These are phyloP conservation scores for Phrynosoma platyrhinos DNA, from an alignment of 2,113 vertebrate genomes.

Conservation along the genomic window DNA sequence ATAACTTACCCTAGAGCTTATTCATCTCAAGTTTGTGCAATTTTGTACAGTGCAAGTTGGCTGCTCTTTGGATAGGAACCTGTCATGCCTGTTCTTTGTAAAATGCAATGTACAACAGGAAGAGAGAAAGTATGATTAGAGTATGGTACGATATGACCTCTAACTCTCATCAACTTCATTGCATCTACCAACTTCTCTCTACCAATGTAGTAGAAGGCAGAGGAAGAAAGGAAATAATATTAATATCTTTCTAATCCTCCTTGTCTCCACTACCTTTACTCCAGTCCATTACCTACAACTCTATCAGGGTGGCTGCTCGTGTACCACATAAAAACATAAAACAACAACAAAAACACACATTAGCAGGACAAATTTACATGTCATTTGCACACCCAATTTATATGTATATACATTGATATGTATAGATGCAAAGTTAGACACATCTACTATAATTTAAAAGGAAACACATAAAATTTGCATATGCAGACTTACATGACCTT, in stretches of 20 bases:
- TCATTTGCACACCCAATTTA: background rate
- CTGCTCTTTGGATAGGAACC: background rate
- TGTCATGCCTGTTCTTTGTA: background rate
- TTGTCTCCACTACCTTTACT: background rate
- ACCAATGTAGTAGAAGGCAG: background rate
- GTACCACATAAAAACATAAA: no score
- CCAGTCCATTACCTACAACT: background rate
- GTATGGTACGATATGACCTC: background rate
- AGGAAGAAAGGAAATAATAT: background rate
- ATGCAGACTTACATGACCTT: background rate
- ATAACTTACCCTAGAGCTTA: background rate
- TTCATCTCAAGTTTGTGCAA: background rate
- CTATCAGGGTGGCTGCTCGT: no score
- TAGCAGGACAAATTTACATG: background rate
- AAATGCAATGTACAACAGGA: no score
- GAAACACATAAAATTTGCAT: background rate
- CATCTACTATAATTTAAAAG: background rate
- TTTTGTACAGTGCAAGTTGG: background rate
- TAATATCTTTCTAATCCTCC: background rate
- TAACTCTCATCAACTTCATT: background rate
- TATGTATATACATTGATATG: background rate
- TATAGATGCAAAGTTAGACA: background rate
- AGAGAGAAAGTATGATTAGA: background rate
- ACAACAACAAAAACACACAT: no score
- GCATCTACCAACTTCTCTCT: background rate